A percentile compares a stretch with the other conserved stretches of the same genome.
Evolutionary conservation across 2,113 vertebrate species (phyloP).

Genomic region (Chamaetylas fuelleborni): DNA sequence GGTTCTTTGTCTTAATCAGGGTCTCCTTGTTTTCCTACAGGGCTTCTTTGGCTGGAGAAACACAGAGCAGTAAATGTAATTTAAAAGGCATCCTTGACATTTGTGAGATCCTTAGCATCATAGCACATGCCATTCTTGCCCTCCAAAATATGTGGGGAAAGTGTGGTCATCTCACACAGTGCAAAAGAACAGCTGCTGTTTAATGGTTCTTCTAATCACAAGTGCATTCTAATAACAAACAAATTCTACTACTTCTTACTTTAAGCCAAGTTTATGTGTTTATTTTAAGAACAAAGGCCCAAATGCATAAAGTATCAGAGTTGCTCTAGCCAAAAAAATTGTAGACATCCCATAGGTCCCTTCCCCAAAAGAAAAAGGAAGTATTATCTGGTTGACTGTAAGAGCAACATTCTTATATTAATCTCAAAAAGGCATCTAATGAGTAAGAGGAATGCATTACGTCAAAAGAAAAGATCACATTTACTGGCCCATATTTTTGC

Average conservation of each 20-base stretch:
- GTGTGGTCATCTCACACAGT: not conserved
- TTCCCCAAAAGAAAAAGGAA: not conserved
- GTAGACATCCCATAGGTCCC: not conserved
- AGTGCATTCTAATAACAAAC: conserved; percentile 18
- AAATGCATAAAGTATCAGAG: not conserved
- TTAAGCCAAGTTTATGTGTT: conserved; percentile 40
- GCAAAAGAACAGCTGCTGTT: conserved; percentile 23
- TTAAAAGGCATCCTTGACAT: conserved; percentile 29
- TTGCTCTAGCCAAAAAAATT: not conserved
- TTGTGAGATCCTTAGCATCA: not conserved
- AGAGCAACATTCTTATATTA: conserved; percentile 36
- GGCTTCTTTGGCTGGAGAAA: not conserved
- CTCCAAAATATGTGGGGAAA: conserved; percentile 30
- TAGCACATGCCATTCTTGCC: conserved; percentile 31
- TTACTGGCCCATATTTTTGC: not conserved
- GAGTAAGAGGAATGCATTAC: conserved; percentile 31
- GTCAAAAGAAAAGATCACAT: conserved; percentile 1
- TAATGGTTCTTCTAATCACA: conserved; percentile 20
- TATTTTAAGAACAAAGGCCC: conserved; percentile 55
- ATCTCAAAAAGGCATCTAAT: conserved; percentile 33
- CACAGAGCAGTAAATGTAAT: not conserved
- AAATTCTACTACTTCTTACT: conserved; percentile 16
- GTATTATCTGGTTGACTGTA: conserved; percentile 33
- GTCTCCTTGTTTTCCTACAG: not conserved
- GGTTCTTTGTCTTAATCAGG: not conserved